These are phyloP conservation scores for Lordiphosa collinella DNA, from an alignment of 1,140 invertebrate genomes.

Conservation along the genomic window DNA sequence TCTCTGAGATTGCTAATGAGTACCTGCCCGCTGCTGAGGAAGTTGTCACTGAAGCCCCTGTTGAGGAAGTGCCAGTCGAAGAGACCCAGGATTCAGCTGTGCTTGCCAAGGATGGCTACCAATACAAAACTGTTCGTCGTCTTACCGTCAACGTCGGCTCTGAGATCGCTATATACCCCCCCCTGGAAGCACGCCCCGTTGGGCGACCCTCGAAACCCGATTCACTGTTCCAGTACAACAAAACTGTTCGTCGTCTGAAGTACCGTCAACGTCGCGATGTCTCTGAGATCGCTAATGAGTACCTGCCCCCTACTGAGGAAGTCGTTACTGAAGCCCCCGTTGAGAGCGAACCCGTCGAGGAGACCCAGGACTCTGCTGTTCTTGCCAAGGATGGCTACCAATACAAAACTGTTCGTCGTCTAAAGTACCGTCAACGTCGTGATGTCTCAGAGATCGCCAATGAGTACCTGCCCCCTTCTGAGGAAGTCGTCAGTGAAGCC, in stretches of 20 bases:
- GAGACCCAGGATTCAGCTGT: slow-evolving; percentile 22
- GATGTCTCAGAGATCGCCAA: slow-evolving; percentile 39
- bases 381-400: slow-evolving; percentile 37
- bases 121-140: slow-evolving; percentile 44
- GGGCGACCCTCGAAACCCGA: no score
- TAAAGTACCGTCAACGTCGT: slow-evolving; percentile 47
- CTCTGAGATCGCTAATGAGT: slow-evolving; percentile 31
- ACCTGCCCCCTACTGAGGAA: slow-evolving; percentile 28
- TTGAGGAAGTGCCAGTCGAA: slow-evolving; percentile 6
- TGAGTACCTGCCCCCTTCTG: slow-evolving; percentile 37
- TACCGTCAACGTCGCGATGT: slow-evolving; percentile 48
- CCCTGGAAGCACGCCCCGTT: no score
- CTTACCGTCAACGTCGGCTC: slow-evolving; percentile 2
- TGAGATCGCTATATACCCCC: not conserved
- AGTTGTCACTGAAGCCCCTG: slow-evolving; percentile 5
- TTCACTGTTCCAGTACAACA: no score
- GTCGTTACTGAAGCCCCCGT: slow-evolving; percentile 4
- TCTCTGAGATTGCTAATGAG: slow-evolving; percentile 31
- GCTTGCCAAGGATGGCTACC: slow-evolving; percentile 31
- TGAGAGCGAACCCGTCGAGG: slow-evolving; percentile 1
- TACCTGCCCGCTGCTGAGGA: slow-evolving; percentile 36
- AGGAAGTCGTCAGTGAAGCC: slow-evolving; percentile 18
- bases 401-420: slow-evolving; percentile 44
- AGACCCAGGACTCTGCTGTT: slow-evolving; percentile 29
- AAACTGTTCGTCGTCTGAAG: slow-evolving; percentile 13